Evolutionary conservation across 2,888 invertebrate genomes (phyloP).

Genomic region (Stenolophus ochropezus): DNA sequence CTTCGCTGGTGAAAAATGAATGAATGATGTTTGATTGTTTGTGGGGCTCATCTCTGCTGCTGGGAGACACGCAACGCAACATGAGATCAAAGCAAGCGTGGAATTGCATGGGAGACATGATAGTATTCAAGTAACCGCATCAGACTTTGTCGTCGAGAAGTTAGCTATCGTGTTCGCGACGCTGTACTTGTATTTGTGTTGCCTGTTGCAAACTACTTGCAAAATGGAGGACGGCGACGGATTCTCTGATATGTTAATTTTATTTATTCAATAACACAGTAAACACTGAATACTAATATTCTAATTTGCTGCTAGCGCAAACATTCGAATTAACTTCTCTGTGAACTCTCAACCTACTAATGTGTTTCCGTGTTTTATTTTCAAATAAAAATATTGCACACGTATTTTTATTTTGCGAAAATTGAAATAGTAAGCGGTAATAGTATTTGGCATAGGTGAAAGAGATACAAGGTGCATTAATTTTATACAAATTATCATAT

Average conservation of each 20-base stretch:
- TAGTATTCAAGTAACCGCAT: slow-evolving; percentile 38
- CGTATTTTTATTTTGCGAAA: no score
- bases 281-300: not conserved
- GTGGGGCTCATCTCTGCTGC: not conserved
- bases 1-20: slow-evolving; percentile 19
- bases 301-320: not conserved
- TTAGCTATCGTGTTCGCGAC: slow-evolving; percentile 8
- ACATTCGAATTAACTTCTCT: no score
- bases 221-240: not conserved
- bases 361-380: no score
- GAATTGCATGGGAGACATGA: slow-evolving; percentile 31
- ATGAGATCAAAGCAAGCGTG: slow-evolving; percentile 32
- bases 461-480: no score
- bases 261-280: not conserved
- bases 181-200: slow-evolving; percentile 28
- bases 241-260: not conserved
- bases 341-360: no score
- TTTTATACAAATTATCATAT: no score
- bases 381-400: no score
- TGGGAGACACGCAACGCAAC: slow-evolving; percentile 24
- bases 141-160: slow-evolving; percentile 22
- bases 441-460: no score
- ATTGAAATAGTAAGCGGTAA: no score
- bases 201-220: slow-evolving; percentile 22
- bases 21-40: slow-evolving; percentile 24